Conservation (phyloP, 64 coral and sea anemone species). For the Trachythela sp. region DNA sequence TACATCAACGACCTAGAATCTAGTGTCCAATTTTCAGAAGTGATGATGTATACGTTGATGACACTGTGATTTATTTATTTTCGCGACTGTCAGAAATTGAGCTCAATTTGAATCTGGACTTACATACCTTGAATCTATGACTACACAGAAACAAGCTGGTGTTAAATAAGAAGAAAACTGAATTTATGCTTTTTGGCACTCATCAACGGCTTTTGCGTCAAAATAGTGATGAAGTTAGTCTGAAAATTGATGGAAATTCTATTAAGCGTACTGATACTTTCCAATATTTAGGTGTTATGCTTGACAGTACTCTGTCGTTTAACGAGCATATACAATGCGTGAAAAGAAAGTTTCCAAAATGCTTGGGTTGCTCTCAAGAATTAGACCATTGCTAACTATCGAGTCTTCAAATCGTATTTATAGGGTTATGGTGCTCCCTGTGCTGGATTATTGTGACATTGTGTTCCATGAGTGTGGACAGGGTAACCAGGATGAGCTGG, state of each 20-base stretch:
- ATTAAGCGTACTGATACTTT: neutral
- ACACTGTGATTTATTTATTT: neutral
- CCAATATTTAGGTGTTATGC: neutral
- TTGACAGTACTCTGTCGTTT: neutral
- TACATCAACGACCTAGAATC: neutral
- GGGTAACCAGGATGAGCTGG: neutral
- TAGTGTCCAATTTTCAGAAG: neutral
- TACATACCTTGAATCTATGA: neutral
- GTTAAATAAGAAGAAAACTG: neutral
- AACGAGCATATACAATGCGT: neutral
- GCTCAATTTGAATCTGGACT: neutral
- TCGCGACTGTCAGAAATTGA: neutral
- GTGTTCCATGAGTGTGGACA: neutral
- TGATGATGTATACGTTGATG: neutral
- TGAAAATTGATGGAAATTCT: neutral
- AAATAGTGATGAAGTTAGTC: neutral
- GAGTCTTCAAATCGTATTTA: neutral
- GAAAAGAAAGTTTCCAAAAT: neutral
- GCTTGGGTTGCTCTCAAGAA: neutral
- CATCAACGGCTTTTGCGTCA: neutral
- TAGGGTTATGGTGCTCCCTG: neutral
- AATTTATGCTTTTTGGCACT: neutral
- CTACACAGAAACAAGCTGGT: neutral
- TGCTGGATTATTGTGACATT: neutral
- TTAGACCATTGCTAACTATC: neutral